Percentiles rank a stretch among this genome's conserved stretches.
These are phyloP conservation scores for Pongo pygmaeus DNA, from an alignment of 2,113 vertebrate genomes.

Conservation along the genomic window DNA sequence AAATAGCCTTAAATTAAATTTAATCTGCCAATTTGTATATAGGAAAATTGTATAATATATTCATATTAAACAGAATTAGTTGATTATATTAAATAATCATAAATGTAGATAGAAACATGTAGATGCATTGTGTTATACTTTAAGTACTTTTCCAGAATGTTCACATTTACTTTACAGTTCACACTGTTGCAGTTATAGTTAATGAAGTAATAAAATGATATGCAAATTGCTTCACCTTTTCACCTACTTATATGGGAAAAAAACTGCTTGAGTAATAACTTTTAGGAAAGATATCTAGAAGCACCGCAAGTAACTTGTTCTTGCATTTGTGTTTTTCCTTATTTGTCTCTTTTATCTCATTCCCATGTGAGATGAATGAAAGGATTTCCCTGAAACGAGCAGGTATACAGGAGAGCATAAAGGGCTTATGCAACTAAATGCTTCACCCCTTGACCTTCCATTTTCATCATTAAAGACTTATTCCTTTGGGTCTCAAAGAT, in stretches of 20 bases:
- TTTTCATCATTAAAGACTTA: conserved; percentile 1
- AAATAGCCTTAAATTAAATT: conserved; percentile 40
- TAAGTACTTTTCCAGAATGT: conserved; percentile 47
- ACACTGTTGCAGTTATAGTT: conserved; percentile 41
- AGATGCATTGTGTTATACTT: conserved; percentile 47
- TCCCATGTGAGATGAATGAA: neutral
- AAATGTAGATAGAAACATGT: conserved; percentile 38
- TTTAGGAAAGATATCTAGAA: conserved; percentile 42
- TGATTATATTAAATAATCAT: conserved; percentile 49
- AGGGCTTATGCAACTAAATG: neutral
- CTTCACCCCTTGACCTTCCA: neutral
- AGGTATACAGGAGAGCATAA: neutral
- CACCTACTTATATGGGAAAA: conserved; percentile 7
- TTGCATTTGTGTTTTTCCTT: neutral
- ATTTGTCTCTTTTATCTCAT: neutral
- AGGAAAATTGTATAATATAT: conserved; percentile 34
- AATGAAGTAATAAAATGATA: conserved; percentile 71
- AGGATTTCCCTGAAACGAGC: neutral
- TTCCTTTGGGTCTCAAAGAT: neutral
- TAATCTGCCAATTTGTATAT: conserved; percentile 9
- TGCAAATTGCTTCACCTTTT: conserved; percentile 67
- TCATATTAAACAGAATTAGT: conserved; percentile 58
- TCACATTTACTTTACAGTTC: conserved; percentile 67
- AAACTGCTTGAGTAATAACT: conserved; percentile 55
- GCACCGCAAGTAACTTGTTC: neutral